Conservation (phyloP, 2,113 vertebrate species). For the Coryphaenoides rupestris region DNA sequence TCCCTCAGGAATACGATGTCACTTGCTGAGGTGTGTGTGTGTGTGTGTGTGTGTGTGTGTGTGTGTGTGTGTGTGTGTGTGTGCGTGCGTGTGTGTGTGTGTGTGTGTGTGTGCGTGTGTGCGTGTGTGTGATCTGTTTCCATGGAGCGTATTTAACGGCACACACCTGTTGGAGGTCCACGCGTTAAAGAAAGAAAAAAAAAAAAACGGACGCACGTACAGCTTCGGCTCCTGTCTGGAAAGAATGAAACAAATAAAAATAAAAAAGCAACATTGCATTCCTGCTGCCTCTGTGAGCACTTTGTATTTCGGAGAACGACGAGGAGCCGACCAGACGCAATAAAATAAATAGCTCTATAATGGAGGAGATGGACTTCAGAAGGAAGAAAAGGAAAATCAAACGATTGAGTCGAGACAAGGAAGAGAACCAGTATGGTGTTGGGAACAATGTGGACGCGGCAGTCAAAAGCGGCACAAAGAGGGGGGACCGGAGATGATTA, state of each 20-base stretch:
- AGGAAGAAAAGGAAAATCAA: slow-evolving; percentile 64
- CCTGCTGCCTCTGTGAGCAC: slow-evolving; percentile 55
- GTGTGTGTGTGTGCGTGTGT: too few relatives aligned
- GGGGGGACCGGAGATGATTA: too few relatives aligned
- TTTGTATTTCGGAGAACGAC: slow-evolving; percentile 52
- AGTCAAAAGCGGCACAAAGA: too few relatives aligned
- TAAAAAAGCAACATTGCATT: slow-evolving; percentile 58
- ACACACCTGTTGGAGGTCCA: slow-evolving; percentile 50
- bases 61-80: too few relatives aligned
- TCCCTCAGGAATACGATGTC: slow-evolving; percentile 13
- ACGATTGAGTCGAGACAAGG: slow-evolving; percentile 62
- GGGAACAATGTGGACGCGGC: too few relatives aligned
- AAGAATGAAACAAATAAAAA: too few relatives aligned
- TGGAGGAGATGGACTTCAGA: slow-evolving; percentile 37
- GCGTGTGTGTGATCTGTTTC: slow-evolving; percentile 37
- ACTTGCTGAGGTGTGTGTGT: slow-evolving; percentile 26
- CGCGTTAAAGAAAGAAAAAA: too few relatives aligned
- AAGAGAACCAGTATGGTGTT: slow-evolving; percentile 7
- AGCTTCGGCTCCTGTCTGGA: slow-evolving; percentile 22
- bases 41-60: too few relatives aligned
- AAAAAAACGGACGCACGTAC: too few relatives aligned
- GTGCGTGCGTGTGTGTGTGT: too few relatives aligned
- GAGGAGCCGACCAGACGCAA: slow-evolving; percentile 62
- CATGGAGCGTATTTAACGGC: slow-evolving; percentile 37
- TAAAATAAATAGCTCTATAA: slow-evolving; percentile 64